Conservation (phyloP, 2,797 vertebrate species). For the Galagoides demidoff region DNA sequence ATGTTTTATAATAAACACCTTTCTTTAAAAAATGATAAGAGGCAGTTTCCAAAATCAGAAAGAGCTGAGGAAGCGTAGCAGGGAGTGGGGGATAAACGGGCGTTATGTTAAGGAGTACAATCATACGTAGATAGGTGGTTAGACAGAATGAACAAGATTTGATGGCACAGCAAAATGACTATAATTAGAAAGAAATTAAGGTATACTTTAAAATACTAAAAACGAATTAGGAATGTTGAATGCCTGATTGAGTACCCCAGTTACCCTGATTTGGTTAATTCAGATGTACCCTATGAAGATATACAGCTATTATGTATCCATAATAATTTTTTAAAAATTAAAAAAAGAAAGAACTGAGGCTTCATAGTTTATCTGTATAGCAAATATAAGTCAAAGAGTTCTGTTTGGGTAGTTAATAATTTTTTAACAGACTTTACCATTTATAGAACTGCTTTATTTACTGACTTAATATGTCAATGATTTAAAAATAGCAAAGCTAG, state of each 20-base stretch:
- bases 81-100: too few relatives aligned
- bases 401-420: background rate
- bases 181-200: background rate
- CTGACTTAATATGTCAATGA: background rate
- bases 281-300: background rate
- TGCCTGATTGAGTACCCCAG: background rate
- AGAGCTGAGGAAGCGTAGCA: background rate
- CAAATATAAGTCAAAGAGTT: background rate
- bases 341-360: background rate
- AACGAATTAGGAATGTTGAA: background rate
- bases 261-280: background rate
- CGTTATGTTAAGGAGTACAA: too few relatives aligned
- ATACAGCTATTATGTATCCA: background rate
- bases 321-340: background rate
- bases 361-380: background rate
- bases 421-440: background rate
- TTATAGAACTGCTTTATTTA: background rate
- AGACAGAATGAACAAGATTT: background rate
- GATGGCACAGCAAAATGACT: too few relatives aligned
- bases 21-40: background rate
- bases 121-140: background rate
- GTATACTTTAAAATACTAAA: background rate
- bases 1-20: background rate
- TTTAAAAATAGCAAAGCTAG: background rate
- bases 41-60: background rate